Base-by-base conservation (phyloP, 92 coral and sea anemone genomes). In the Palythoa caribaeorum region DNA sequence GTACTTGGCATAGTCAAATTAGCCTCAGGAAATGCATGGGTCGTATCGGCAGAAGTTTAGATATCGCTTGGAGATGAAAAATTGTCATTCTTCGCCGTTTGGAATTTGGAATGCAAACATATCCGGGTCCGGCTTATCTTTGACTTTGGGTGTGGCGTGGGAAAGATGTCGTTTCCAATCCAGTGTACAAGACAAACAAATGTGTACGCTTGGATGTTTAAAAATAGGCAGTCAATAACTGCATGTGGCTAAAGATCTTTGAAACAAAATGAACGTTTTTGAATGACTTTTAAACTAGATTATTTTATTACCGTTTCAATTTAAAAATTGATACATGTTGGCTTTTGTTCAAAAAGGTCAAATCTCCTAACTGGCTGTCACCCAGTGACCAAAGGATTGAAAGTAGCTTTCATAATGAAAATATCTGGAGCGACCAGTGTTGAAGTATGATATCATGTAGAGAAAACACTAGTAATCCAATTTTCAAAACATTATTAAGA, bases 101-200 rank as follows among this genome's bases (percentile, higher is more conserved):
- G 83, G 68, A 54, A 16, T 78, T 60, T 36, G 83, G 51, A 78
- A 78, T 78, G 71, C 83, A 78, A 78, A 55, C 83, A 78, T 54
- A 78, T 1, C 71, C 10, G 36, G 39, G 21, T 66, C 28, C 20
- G 21, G 62, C 28, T 81, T 65, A 65, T 47, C 75, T 81, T 81
- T 63, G 40, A 10, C 76, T 68, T 38, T 38, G 86, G 86, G 86
- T 21, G 86, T 81, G 86, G 44, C 86, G 38, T 81, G 76, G 60
- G 86, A 81, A 81, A 63, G 39, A 19, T 37, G 20, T 63, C 74
- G 55, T 63, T n/a, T 63, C 16, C 20, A 80, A 40, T n/a, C 8
- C 54, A 78, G 37, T 35, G 52, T 35, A 44, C 71, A 52, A 28
- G 69, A 12, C 83, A 57, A 54, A 37, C 28, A 28, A 28, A 28